These are phyloP conservation scores for Diachrysia chrysitis DNA, from an alignment of 2,888 invertebrate species.

Conservation along the genomic window DNA sequence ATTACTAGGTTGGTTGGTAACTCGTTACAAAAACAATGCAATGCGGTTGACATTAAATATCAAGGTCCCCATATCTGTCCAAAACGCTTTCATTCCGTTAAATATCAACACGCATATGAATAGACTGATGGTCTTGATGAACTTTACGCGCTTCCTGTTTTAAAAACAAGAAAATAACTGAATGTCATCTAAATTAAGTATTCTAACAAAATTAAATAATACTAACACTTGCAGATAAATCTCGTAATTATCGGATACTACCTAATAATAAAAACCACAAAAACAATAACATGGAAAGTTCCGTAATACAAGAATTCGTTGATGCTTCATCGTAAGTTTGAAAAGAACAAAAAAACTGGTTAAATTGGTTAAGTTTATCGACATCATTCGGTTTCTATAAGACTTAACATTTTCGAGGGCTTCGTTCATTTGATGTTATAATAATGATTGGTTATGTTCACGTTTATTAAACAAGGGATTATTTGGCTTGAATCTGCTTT, in stretches of 20 bases:
- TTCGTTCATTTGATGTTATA: background rate
- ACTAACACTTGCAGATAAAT: background rate
- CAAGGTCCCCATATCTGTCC: constrained; percentile 24
- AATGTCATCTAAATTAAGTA: too few species aligned
- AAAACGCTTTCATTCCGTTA: constrained; percentile 22
- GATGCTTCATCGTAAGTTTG: background rate
- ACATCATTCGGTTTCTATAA: background rate
- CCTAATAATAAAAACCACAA: background rate
- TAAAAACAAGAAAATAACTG: background rate
- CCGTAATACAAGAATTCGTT: background rate
- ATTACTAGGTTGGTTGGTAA: too few species aligned
- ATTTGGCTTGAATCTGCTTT: background rate
- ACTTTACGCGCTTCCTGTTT: constrained; percentile 28
- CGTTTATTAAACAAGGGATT: background rate
- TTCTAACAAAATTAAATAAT: background rate
- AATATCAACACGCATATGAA: constrained; percentile 2
- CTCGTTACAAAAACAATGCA: background rate
- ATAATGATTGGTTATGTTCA: background rate
- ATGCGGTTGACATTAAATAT: constrained; percentile 23
- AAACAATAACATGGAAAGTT: background rate
- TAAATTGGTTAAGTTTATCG: background rate
- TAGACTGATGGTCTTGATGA: constrained; percentile 10
- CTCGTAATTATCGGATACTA: background rate
- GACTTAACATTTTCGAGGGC: background rate
- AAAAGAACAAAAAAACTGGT: background rate